Conservation (phyloP, 2,888 invertebrate species). For the Parthenolecanium corni region DNA sequence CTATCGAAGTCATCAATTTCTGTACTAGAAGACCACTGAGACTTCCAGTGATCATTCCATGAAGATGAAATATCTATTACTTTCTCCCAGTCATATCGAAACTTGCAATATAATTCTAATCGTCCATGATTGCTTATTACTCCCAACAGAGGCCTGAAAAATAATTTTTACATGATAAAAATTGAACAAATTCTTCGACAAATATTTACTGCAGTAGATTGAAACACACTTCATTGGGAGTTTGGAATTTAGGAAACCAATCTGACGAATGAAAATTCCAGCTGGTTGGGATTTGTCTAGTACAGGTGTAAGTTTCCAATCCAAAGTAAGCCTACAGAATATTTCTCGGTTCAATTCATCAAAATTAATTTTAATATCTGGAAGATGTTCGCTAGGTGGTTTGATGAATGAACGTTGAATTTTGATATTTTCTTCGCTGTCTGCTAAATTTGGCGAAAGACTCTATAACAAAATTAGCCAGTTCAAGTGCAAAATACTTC, state of each 20-base stretch:
- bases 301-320: neutral
- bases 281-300: neutral
- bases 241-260: neutral
- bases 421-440: neutral
- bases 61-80: neutral
- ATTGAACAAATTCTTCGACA: neutral
- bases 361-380: conserved; percentile 2
- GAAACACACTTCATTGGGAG: neutral
- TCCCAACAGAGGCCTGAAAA: conserved; percentile 9
- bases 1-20: neutral
- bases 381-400: conserved; percentile 3
- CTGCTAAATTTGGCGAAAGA: neutral
- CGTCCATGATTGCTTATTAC: neutral
- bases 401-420: conserved; percentile 8
- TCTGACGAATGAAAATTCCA: neutral
- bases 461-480: neutral
- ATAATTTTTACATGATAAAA: neutral
- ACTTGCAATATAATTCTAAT: neutral
- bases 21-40: neutral
- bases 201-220: neutral
- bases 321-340: conserved; percentile 7
- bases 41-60: conserved; percentile 7
- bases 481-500: too few relatives aligned
- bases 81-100: neutral
- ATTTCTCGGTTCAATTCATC: conserved; percentile 9